A percentile compares a stretch with the other conserved stretches of the same genome.
Evolutionary conservation across 2,113 vertebrate species (phyloP).

Genomic region (Sterna hirundo): DNA sequence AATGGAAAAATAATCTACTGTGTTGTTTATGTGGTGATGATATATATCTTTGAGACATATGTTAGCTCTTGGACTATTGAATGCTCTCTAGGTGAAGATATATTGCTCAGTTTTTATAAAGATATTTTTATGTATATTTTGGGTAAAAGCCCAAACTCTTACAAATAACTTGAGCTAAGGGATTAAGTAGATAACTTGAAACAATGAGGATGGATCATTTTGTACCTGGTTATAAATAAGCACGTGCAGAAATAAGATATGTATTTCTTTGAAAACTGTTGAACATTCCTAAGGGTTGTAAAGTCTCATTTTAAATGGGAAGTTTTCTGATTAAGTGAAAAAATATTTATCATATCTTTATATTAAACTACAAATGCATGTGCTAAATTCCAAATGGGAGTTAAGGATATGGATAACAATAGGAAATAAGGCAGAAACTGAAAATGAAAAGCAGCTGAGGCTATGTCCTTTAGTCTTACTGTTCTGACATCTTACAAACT

Average conservation of each 20-base stretch:
- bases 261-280: background rate
- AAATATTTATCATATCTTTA: background rate
- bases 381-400: background rate
- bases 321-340: background rate
- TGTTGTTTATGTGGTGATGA: conserved; percentile 51
- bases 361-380: background rate
- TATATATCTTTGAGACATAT: conserved; percentile 47
- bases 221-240: conserved; percentile 1
- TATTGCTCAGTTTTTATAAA: conserved; percentile 38
- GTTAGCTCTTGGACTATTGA: conserved; percentile 47
- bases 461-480: background rate
- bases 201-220: conserved; percentile 21
- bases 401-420: background rate
- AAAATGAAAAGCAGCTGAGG: background rate
- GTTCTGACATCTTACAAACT: background rate
- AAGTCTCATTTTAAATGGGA: background rate
- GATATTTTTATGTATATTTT: conserved; percentile 56
- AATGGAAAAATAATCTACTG: conserved; percentile 55
- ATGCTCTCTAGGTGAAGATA: conserved; percentile 47
- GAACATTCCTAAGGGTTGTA: background rate
- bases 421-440: background rate
- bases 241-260: background rate
- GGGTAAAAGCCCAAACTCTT: conserved; percentile 24
- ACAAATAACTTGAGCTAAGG: conserved; percentile 30
- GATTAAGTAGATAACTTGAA: conserved; percentile 32